phyloP scores from a whole-genome alignment of 2,888 invertebrate genomes.

The Plebejus anna region DNA sequence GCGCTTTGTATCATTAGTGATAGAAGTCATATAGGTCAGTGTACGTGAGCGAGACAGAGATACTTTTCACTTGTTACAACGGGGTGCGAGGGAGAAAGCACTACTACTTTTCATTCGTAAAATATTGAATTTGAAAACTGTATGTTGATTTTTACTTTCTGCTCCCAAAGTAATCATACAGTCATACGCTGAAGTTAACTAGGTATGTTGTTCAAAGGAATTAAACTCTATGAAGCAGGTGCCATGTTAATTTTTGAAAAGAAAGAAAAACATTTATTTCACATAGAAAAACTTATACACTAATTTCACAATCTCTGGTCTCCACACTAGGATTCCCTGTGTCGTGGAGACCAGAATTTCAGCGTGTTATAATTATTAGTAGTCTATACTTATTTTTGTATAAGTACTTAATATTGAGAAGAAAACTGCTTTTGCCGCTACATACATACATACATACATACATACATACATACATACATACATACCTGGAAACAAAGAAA shows the following conservation, averaged over 20 bases:
- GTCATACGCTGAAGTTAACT: no score
- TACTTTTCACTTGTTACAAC: background rate
- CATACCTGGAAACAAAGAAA: slow-evolving; percentile 14
- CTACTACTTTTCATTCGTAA: background rate
- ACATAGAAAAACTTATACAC: no score
- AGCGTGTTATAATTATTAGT: background rate
- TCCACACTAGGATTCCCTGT: no score
- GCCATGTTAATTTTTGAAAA: no score
- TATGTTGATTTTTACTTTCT: background rate
- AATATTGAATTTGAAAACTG: no score
- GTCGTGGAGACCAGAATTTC: background rate
- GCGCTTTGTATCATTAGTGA: background rate
- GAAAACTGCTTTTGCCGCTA: background rate
- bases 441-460: no score
- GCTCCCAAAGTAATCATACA: background rate
- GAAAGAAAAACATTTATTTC: no score
- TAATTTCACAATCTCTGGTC: no score
- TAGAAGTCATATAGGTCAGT: slow-evolving; percentile 20
- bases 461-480: background rate
- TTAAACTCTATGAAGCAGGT: no score
- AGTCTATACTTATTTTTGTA: background rate
- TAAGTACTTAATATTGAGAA: background rate
- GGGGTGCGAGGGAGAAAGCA: background rate
- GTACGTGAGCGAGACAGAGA: background rate
- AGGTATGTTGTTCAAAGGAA: no score